A percentile compares a stretch with the other conserved stretches of the same genome.
Evolutionary conservation across 1,140 invertebrate species (phyloP).

Genomic region (Chymomyza costata): DNA sequence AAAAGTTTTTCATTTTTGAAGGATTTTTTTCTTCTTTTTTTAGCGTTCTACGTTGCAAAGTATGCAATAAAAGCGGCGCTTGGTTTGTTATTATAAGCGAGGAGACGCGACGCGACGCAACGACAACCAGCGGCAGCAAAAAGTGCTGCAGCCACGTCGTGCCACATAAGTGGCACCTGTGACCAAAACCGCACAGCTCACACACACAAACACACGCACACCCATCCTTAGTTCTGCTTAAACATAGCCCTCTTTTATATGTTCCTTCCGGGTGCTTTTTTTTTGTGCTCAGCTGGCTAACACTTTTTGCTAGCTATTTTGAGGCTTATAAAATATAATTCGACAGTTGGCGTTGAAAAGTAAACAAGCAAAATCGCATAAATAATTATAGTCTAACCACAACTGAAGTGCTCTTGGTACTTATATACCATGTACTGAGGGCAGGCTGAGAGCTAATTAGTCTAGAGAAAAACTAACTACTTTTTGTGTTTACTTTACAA

Average conservation of each 20-base stretch:
- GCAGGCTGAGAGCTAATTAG: no score
- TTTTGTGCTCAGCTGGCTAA: background rate
- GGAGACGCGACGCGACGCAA: constrained; percentile 16
- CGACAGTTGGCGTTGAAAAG: constrained; percentile 36
- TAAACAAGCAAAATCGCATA: constrained; percentile 2
- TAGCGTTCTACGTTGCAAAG: constrained; percentile 9
- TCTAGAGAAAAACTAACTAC: no score
- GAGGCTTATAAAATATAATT: constrained; percentile 62
- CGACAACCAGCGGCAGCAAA: constrained; percentile 20
- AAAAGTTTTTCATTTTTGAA: constrained; percentile 49
- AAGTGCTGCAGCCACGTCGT: constrained; percentile 29
- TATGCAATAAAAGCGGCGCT: constrained; percentile 44
- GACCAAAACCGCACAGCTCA: constrained; percentile 33
- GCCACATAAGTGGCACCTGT: constrained; percentile 63
- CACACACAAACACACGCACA: constrained; percentile 6
- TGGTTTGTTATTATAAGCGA: constrained; percentile 56
- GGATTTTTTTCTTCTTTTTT: constrained; percentile 9
- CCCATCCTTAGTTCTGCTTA: constrained; percentile 21
- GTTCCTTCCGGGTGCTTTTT: background rate
- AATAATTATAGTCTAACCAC: no score
- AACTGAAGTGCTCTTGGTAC: no score
- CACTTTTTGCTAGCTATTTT: constrained; percentile 5
- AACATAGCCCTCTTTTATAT: background rate
- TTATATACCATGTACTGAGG: no score
- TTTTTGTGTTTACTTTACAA: no score